A percentile compares a stretch with the other conserved stretches of the same genome.
Evolutionary conservation across 92 coral and sea anemone species (phyloP).

Genomic region (Palythoa grandiflora): DNA sequence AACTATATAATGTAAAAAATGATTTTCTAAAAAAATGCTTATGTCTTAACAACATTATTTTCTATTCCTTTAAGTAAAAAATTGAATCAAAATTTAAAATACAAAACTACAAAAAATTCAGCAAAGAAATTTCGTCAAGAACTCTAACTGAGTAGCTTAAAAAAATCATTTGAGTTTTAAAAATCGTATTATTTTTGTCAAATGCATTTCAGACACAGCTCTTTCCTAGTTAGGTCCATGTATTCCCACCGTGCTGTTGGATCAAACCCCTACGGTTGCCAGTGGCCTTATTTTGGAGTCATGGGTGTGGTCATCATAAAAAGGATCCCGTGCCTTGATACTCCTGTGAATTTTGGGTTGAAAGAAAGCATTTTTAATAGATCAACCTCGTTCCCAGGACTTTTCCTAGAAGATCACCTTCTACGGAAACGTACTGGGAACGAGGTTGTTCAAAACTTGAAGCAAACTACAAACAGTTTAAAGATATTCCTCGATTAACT

Average conservation of each 20-base stretch:
- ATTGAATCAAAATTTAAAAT: too few species aligned
- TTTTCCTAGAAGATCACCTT: too few species aligned
- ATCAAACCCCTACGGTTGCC: slow-evolving; percentile 73
- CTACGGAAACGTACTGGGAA: too few species aligned
- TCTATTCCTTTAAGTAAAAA: too few species aligned
- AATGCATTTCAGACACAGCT: background rate
- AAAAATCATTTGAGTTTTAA: background rate
- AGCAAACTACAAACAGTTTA: too few species aligned
- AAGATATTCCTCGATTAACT: too few species aligned
- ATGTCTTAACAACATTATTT: too few species aligned
- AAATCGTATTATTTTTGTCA: background rate
- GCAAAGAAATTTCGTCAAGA: background rate
- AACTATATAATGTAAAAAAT: too few species aligned
- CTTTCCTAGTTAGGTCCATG: background rate
- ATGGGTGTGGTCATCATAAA: slow-evolving; percentile 90
- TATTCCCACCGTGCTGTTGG: too few species aligned
- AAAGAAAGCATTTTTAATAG: background rate
- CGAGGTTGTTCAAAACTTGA: too few species aligned
- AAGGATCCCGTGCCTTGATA: slow-evolving; percentile 96
- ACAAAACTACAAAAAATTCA: background rate
- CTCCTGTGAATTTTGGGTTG: slow-evolving; percentile 70
- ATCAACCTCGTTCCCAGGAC: too few species aligned
- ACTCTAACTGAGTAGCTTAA: background rate
- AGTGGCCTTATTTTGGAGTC: slow-evolving; percentile 80
- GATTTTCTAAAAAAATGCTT: too few species aligned